Conservation (phyloP, 2,113 vertebrate genomes). For the Nibea albiflora region DNA sequence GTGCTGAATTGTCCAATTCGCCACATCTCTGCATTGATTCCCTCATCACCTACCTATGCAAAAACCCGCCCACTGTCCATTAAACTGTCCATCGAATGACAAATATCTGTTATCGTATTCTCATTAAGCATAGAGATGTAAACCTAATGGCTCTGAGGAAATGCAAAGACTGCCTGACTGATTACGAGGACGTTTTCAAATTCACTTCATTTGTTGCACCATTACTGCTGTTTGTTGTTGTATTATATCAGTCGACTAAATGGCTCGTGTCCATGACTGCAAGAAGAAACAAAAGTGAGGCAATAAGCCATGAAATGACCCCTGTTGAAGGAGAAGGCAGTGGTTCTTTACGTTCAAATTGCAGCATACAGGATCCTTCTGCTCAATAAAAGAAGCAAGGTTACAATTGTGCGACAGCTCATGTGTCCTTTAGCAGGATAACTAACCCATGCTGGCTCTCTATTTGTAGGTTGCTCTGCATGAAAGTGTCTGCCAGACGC, state of each 20-base stretch:
- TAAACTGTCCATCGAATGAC: background rate
- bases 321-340: constrained; percentile 15
- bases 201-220: constrained; percentile 46
- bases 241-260: constrained; percentile 43
- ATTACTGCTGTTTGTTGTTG: constrained; percentile 49
- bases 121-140: background rate
- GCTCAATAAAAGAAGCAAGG: background rate
- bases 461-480: background rate
- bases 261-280: constrained; percentile 20
- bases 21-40: background rate
- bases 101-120: background rate
- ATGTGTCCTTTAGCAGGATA: background rate
- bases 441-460: background rate
- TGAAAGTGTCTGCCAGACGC: background rate
- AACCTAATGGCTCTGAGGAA: constrained; percentile 19
- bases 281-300: constrained; percentile 36
- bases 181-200: constrained; percentile 37
- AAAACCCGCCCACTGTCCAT: constrained; percentile 1
- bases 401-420: background rate
- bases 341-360: constrained; percentile 17
- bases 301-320: constrained; percentile 61
- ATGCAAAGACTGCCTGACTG: constrained; percentile 19
- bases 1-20: constrained; percentile 26
- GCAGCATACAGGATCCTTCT: background rate
- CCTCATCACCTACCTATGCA: background rate